Conservation (phyloP, 2,797 vertebrate genomes). For the Moxostoma hubbsi region DNA sequence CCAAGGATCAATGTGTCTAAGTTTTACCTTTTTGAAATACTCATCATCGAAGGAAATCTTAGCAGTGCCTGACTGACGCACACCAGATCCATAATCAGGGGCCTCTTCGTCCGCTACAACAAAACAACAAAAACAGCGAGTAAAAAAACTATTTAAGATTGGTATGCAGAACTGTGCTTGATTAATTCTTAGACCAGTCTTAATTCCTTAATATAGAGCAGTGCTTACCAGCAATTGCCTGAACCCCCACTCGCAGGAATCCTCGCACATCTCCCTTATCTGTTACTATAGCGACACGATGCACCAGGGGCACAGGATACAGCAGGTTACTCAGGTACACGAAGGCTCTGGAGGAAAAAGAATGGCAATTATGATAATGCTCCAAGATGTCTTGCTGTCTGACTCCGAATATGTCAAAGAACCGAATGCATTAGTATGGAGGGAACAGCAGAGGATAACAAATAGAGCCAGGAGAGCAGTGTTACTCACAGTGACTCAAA, state of each 20-base stretch:
- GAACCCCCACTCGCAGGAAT: slow-evolving; percentile 95
- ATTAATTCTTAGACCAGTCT: slow-evolving; percentile 3
- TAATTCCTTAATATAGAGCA: slow-evolving; percentile 1
- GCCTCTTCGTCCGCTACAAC: slow-evolving; percentile 94
- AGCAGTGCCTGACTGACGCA: slow-evolving; percentile 96
- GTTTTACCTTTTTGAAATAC: slow-evolving; percentile 91
- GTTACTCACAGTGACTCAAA: slow-evolving; percentile 33
- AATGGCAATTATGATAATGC: slow-evolving; percentile 40
- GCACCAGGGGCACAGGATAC: slow-evolving; percentile 95
- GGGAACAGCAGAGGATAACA: slow-evolving; percentile 4
- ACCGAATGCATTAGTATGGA: slow-evolving; percentile 15
- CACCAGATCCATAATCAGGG: slow-evolving; percentile 97
- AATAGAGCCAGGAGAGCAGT: background rate
- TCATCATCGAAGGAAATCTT: slow-evolving; percentile 99
- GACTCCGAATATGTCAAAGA: background rate
- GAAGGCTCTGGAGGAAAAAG: slow-evolving; percentile 83
- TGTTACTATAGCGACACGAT: slow-evolving; percentile 93
- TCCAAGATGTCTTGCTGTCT: background rate
- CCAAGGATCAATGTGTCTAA: background rate
- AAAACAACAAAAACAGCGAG: slow-evolving; percentile 49
- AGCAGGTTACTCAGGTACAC: slow-evolving; percentile 98
- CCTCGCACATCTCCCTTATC: slow-evolving; percentile 97
- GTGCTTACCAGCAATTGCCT: slow-evolving; percentile 94
- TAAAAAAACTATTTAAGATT: slow-evolving; percentile 15
- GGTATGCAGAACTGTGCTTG: background rate